Conservation (phyloP, 2,888 invertebrate genomes). For the Plemyria rubiginata region DNA sequence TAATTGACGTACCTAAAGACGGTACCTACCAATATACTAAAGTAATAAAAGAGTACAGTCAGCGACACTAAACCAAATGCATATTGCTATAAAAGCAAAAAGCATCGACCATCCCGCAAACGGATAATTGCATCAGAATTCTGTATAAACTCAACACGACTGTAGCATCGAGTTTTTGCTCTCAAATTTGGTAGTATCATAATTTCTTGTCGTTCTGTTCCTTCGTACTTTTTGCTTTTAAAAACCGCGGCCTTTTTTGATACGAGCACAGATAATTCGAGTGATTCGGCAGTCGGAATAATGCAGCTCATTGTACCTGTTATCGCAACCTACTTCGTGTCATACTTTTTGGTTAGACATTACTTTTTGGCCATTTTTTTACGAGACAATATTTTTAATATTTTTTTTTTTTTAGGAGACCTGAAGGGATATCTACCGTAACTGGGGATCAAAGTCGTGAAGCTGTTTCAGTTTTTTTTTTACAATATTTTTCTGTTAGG, state of each 20-base stretch:
- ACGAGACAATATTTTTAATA: no score
- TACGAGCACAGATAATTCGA: constrained; percentile 69
- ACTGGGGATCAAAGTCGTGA: no score
- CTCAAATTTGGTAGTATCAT: constrained; percentile 81
- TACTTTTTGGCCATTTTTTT: background rate
- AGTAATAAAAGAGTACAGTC: constrained; percentile 19
- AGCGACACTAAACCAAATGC: constrained; percentile 52
- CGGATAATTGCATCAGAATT: constrained; percentile 60
- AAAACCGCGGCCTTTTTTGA: constrained; percentile 67
- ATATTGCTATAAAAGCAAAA: constrained; percentile 50
- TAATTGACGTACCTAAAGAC: no score
- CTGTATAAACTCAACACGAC: constrained; percentile 53
- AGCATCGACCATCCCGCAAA: constrained; percentile 44
- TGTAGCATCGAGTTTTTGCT: constrained; percentile 68
- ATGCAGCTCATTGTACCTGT: constrained; percentile 55
- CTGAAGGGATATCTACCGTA: no score
- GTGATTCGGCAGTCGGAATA: constrained; percentile 64
- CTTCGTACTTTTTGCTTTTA: constrained; percentile 56
- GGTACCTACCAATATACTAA: no score
- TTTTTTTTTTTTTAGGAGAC: background rate
- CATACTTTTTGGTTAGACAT: constrained; percentile 25
- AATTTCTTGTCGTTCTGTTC: constrained; percentile 73
- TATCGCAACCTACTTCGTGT: constrained; percentile 44
- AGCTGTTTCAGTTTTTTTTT: no score
- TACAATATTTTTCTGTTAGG: no score